These are phyloP conservation scores for Nothobranchius kuhntae DNA, from an alignment of 2,113 vertebrate genomes.

Conservation along the genomic window DNA sequence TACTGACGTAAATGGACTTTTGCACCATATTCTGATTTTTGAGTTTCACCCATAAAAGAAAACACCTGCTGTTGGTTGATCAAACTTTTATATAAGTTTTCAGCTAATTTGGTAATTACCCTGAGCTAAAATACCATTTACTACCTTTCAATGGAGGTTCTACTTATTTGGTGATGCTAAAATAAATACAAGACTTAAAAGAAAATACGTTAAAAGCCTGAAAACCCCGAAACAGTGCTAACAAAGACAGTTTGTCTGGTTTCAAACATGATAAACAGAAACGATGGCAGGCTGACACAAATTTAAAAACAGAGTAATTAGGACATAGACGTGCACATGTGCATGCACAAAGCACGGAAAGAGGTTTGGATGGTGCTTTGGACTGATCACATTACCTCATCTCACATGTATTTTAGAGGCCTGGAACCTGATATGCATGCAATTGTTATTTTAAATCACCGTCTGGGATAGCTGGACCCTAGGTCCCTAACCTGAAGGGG, in stretches of 20 bases:
- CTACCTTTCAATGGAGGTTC: no score
- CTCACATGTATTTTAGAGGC: constrained; percentile 78
- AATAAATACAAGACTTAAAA: background rate
- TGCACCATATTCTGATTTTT: no score
- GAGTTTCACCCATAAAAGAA: no score
- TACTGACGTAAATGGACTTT: no score
- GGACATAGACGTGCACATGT: constrained; percentile 22
- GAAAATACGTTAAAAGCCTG: background rate
- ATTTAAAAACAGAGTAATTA: constrained; percentile 27
- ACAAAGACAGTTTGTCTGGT: background rate
- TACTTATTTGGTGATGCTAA: no score
- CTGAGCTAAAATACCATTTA: no score
- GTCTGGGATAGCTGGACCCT: constrained; percentile 75
- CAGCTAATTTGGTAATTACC: no score
- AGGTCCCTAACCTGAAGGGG: constrained; percentile 61
- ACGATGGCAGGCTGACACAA: background rate
- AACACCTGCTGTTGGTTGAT: no score
- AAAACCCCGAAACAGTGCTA: no score
- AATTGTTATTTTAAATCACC: constrained; percentile 84
- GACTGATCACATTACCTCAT: constrained; percentile 81
- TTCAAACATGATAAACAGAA: background rate
- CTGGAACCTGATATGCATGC: constrained; percentile 78
- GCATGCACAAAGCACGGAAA: constrained; percentile 31
- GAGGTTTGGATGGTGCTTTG: constrained; percentile 60
- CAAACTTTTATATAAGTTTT: no score